These are phyloP conservation scores for Cynopterus sphinx DNA, from an alignment of 2,797 vertebrate genomes.

Conservation along the genomic window DNA sequence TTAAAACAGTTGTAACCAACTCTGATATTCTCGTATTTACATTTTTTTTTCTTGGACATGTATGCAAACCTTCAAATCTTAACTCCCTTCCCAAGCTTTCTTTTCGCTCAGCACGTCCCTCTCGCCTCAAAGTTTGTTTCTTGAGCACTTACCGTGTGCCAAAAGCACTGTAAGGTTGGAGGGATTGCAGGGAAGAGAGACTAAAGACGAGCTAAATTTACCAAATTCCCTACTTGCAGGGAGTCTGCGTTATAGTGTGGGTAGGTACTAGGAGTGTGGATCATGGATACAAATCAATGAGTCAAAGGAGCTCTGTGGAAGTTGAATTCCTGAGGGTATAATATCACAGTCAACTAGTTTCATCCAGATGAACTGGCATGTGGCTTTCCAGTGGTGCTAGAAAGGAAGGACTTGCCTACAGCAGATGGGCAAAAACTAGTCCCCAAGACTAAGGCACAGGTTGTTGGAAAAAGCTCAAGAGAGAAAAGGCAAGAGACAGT, in stretches of 20 bases:
- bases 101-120: background rate
- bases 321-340: background rate
- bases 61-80: background rate
- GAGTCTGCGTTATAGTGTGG: rapidly evolving
- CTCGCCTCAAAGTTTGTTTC: background rate
- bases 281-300: background rate
- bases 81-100: background rate
- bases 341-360: background rate
- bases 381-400: background rate
- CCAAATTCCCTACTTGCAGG: background rate
- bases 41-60: background rate
- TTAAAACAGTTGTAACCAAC: background rate
- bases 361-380: background rate
- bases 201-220: background rate
- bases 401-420: background rate
- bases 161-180: background rate
- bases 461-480: background rate
- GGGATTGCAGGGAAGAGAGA: background rate
- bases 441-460: background rate
- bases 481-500: background rate
- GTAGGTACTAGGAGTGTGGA: background rate
- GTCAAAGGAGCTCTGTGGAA: background rate
- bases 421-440: background rate
- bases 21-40: background rate
- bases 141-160: background rate